Conservation (phyloP, 2,113 vertebrate genomes). For the Mormyrus lacerda region DNA sequence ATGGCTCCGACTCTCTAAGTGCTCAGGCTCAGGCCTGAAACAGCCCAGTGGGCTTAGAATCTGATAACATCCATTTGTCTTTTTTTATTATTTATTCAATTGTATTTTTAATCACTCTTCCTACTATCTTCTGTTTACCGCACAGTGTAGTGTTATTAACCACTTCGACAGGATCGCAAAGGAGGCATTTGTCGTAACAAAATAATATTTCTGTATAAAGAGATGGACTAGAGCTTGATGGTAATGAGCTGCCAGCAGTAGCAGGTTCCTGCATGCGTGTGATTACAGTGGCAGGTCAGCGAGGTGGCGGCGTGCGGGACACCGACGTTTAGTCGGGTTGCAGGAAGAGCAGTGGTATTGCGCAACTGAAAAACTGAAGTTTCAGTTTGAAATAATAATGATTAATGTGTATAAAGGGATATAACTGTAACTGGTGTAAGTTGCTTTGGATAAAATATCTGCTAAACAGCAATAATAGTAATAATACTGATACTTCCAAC, state of each 20-base stretch:
- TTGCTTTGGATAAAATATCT: not conserved
- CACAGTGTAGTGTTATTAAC: not conserved
- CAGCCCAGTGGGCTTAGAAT: conserved; percentile 6
- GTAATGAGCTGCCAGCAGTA: not conserved
- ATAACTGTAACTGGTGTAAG: not conserved
- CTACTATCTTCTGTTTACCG: not conserved
- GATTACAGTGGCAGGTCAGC: not conserved
- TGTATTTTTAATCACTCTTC: conserved; percentile 21
- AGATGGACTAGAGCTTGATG: not conserved
- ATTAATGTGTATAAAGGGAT: not conserved
- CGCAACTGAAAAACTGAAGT: not conserved
- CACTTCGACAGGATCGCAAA: not conserved
- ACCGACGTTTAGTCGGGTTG: not conserved
- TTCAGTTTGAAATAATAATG: not conserved
- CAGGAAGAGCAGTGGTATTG: not conserved
- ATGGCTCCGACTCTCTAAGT: not conserved
- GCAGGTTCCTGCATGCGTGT: not conserved
- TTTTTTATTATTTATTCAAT: conserved; percentile 39
- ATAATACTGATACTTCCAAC: not conserved
- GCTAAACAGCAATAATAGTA: not conserved
- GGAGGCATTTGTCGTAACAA: not conserved
- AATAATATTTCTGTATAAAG: conserved; percentile 8
- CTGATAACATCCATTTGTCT: conserved; percentile 14
- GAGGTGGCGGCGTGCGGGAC: not conserved
- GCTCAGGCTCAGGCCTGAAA: not conserved